A percentile compares a stretch with the other conserved stretches of the same genome.
Evolutionary conservation across 2,888 invertebrate genomes (phyloP).

Genomic region (Drosophila buzzatii): DNA sequence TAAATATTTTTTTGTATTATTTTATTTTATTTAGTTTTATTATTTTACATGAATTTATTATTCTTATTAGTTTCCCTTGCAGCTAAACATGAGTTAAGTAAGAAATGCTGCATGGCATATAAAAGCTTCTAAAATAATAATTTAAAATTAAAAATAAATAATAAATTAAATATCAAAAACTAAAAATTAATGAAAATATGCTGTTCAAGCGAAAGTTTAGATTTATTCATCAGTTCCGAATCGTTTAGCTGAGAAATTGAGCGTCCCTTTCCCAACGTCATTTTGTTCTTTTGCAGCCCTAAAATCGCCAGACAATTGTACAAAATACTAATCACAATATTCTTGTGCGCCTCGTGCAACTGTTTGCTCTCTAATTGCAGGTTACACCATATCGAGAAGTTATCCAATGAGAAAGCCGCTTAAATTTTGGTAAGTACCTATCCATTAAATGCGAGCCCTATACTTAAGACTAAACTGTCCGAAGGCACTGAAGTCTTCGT

Average conservation of each 20-base stretch:
- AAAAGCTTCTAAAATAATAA: slow-evolving; percentile 51
- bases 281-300: slow-evolving; percentile 48
- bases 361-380: slow-evolving; percentile 78
- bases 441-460: neutral
- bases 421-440: slow-evolving; percentile 83
- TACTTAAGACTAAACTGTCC: slow-evolving; percentile 39
- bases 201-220: slow-evolving; percentile 11
- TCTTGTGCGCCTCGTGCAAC: slow-evolving; percentile 77
- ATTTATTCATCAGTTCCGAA: neutral
- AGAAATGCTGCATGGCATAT: slow-evolving; percentile 25
- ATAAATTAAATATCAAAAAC: neutral
- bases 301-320: slow-evolving; percentile 39
- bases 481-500: slow-evolving; percentile 27
- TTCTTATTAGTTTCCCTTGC: slow-evolving; percentile 45
- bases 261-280: neutral
- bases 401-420: slow-evolving; percentile 85
- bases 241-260: slow-evolving; percentile 10
- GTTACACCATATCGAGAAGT: slow-evolving; percentile 85
- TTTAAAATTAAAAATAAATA: too few species aligned
- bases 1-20: neutral
- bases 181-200: neutral
- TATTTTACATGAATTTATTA: neutral
- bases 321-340: slow-evolving; percentile 78
- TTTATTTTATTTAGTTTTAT: neutral
- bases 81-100: slow-evolving; percentile 42